These are phyloP conservation scores for Coenobita brevimanus DNA, from an alignment of 1,140 invertebrate species.

Conservation along the genomic window DNA sequence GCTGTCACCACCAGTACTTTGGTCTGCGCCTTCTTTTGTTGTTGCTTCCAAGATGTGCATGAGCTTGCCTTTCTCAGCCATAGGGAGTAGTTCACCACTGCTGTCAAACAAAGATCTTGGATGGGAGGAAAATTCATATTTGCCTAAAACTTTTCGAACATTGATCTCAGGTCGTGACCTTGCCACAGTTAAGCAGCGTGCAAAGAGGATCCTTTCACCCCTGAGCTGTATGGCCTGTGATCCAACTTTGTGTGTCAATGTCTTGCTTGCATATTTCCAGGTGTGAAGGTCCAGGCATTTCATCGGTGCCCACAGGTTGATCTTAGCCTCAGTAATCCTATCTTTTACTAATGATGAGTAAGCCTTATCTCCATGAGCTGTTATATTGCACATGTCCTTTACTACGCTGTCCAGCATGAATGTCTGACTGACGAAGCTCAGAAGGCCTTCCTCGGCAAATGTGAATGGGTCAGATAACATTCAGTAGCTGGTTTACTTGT, in stretches of 20 bases:
- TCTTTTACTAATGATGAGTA: too few species aligned
- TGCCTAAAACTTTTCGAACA: background rate
- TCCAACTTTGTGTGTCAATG: background rate
- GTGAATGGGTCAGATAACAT: too few species aligned
- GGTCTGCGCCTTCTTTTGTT: background rate
- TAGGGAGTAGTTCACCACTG: background rate
- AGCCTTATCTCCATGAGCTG: too few species aligned
- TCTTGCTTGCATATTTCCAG: too few species aligned
- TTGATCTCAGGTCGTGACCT: background rate
- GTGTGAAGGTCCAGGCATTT: background rate
- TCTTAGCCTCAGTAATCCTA: too few species aligned
- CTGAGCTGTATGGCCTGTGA: background rate
- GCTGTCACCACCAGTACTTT: background rate
- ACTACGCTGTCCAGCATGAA: too few species aligned
- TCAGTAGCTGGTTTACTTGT: too few species aligned
- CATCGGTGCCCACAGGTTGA: background rate
- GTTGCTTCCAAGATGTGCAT: background rate
- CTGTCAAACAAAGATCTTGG: background rate
- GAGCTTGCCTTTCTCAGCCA: background rate
- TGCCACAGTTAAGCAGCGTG: background rate
- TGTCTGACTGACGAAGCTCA: too few species aligned
- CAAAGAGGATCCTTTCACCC: background rate
- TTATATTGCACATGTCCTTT: too few species aligned
- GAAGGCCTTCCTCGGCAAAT: too few species aligned
- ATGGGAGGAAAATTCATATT: too few species aligned